These are phyloP conservation scores for Epinotia bilunana DNA, from an alignment of 2,888 invertebrate genomes.

Conservation along the genomic window DNA sequence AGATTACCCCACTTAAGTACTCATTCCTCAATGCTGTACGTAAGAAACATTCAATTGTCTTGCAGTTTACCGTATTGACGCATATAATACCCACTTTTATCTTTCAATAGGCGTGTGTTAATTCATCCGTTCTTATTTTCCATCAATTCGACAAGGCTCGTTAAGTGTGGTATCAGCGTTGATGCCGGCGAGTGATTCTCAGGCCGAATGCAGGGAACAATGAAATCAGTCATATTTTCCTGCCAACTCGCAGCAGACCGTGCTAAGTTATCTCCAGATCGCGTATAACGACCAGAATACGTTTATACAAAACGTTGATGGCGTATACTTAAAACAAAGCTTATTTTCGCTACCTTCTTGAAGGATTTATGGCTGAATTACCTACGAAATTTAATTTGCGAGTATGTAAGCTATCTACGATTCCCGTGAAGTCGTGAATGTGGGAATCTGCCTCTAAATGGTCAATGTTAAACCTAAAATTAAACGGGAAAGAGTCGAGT, in stretches of 20 bases:
- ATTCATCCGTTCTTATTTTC: slow-evolving; percentile 80
- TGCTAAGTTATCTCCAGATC: slow-evolving; percentile 78
- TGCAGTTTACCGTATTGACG: slow-evolving; percentile 51
- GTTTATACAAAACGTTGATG: slow-evolving; percentile 75
- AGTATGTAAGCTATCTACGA: slow-evolving; percentile 40
- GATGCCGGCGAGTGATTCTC: slow-evolving; percentile 83
- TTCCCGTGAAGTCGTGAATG: slow-evolving; percentile 37
- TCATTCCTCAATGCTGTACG: slow-evolving; percentile 49
- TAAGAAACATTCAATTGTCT: slow-evolving; percentile 72
- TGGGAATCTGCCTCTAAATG: slow-evolving; percentile 46
- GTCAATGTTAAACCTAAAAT: slow-evolving; percentile 49
- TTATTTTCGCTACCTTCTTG: slow-evolving; percentile 72
- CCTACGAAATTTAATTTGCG: slow-evolving; percentile 24
- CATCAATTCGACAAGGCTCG: slow-evolving; percentile 83
- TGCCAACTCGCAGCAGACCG: slow-evolving; percentile 79
- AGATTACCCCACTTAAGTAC: slow-evolving; percentile 18
- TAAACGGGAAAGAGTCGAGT: slow-evolving; percentile 51
- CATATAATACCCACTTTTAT: slow-evolving; percentile 71
- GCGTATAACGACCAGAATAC: slow-evolving; percentile 75
- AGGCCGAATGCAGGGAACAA: slow-evolving; percentile 79
- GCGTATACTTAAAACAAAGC: slow-evolving; percentile 74
- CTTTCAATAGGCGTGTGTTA: slow-evolving; percentile 78
- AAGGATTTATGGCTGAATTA: slow-evolving; percentile 61
- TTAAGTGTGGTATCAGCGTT: slow-evolving; percentile 81
- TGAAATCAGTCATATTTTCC: slow-evolving; percentile 84